A percentile compares a stretch with the other conserved stretches of the same genome.
These are phyloP conservation scores for Microctenopoma stevenorrisi DNA, from an alignment of 2,797 vertebrate species.

Conservation along the genomic window DNA sequence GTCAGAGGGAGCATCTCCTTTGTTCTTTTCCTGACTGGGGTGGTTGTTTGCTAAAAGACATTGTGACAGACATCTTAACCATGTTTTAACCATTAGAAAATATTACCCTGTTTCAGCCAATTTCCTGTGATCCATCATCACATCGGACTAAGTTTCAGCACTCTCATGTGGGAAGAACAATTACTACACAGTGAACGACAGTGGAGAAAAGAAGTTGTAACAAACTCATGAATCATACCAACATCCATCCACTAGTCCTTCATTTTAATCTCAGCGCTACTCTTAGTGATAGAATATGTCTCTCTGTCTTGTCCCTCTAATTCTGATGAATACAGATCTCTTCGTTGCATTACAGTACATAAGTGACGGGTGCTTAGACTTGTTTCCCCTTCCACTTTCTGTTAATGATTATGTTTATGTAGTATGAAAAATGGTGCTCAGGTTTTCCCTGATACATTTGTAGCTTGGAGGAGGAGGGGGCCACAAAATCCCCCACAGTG, in stretches of 20 bases:
- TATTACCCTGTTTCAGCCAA: neutral
- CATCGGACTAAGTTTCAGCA: neutral
- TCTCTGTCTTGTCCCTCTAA: neutral
- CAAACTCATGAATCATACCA: neutral
- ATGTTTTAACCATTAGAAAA: neutral
- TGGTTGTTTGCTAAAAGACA: neutral
- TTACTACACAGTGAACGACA: neutral
- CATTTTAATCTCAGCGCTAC: neutral
- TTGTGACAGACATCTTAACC: neutral
- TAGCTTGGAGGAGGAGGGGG: slow-evolving; percentile 41
- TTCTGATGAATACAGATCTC: neutral
- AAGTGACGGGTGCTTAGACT: neutral
- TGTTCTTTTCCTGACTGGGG: neutral
- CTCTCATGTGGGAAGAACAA: neutral
- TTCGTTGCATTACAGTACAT: neutral
- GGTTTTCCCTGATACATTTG: slow-evolving; percentile 49
- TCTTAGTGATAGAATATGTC: neutral
- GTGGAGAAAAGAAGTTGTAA: neutral
- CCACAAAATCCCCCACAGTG: slow-evolving; percentile 72
- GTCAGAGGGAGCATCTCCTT: neutral
- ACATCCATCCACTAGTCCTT: neutral
- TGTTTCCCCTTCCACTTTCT: too few relatives aligned
- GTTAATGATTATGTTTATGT: slow-evolving; percentile 29
- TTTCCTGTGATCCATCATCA: slow-evolving; percentile 2
- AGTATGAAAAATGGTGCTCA: slow-evolving; percentile 49